phyloP scores from a whole-genome alignment of 2,888 invertebrate species.

The Rhagophthalmus giganteus region DNA sequence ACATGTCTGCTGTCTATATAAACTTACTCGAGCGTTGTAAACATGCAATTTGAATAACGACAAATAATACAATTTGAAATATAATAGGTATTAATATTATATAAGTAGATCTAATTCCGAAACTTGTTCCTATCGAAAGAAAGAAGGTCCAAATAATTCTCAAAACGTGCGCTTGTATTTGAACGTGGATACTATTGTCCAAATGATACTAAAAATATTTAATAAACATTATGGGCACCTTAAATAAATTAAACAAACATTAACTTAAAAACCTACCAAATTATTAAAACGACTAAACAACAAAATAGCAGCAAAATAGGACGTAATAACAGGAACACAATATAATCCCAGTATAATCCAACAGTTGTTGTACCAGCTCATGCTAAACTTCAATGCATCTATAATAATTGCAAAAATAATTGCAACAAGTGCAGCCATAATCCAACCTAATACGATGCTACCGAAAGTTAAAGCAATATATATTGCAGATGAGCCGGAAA shows the following conservation, averaged over 20 bases:
- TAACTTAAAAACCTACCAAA: conserved; percentile 16
- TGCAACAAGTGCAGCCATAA: conserved; percentile 42
- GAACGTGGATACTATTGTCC: conserved; percentile 17
- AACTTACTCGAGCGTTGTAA: conserved; percentile 31
- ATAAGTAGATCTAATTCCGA: conserved; percentile 33
- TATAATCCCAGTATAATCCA: conserved; percentile 58
- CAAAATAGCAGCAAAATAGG: conserved; percentile 47
- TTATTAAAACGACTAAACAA: conserved; percentile 38
- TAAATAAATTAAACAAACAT: neutral
- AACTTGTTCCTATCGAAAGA: conserved; percentile 27
- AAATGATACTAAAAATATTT: conserved; percentile 14
- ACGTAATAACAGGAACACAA: conserved; percentile 52
- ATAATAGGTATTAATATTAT: conserved; percentile 30
- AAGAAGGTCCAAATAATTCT: conserved; percentile 33
- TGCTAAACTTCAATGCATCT: conserved; percentile 53
- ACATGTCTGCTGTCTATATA: too few species aligned
- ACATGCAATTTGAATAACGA: conserved; percentile 27
- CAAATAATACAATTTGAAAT: conserved; percentile 27
- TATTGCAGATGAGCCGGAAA: conserved; percentile 8
- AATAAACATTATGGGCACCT: neutral
- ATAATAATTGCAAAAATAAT: conserved; percentile 50
- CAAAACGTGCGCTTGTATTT: conserved; percentile 32
- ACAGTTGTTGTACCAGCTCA: conserved; percentile 65
- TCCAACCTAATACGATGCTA: conserved; percentile 40
- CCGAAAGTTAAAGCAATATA: conserved; percentile 13